These are phyloP conservation scores for Tragelaphus buxtoni DNA, from an alignment of 2,113 vertebrate genomes.

Conservation along the genomic window DNA sequence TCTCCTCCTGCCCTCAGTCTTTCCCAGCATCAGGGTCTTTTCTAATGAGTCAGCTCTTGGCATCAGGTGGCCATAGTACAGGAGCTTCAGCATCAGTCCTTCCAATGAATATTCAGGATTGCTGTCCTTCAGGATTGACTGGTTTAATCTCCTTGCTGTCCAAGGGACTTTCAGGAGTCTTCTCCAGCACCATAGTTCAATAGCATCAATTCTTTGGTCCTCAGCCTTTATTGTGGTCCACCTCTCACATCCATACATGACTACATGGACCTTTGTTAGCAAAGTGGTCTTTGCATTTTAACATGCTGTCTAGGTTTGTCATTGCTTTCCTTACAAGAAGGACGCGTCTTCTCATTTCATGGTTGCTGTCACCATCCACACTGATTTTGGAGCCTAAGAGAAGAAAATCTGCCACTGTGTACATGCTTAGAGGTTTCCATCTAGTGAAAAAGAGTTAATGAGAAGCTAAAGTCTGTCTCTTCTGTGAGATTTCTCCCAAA, in stretches of 20 bases:
- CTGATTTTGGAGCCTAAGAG: neutral
- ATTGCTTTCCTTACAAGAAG: neutral
- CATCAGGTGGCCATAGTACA: neutral
- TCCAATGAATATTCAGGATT: neutral
- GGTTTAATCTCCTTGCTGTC: neutral
- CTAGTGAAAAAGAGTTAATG: neutral
- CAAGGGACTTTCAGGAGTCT: neutral
- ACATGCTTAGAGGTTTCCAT: neutral
- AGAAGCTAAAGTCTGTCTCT: neutral
- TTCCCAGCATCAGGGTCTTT: neutral
- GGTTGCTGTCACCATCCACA: neutral
- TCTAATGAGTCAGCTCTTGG: accelerated
- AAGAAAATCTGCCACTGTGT: neutral
- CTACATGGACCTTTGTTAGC: neutral
- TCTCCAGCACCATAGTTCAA: neutral
- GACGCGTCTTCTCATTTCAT: neutral
- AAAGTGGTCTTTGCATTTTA: neutral
- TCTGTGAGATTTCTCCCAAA: neutral
- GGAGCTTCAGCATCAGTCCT: neutral
- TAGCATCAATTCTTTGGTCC: neutral
- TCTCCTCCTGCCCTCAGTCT: neutral
- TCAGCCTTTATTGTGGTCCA: neutral
- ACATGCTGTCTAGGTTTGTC: neutral
- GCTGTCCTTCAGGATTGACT: neutral
- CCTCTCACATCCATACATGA: neutral